Percentiles rank a stretch among this genome's conserved stretches.
Conservation (phyloP, 1,140 invertebrate genomes). For the Drosophila hydei region DNA sequence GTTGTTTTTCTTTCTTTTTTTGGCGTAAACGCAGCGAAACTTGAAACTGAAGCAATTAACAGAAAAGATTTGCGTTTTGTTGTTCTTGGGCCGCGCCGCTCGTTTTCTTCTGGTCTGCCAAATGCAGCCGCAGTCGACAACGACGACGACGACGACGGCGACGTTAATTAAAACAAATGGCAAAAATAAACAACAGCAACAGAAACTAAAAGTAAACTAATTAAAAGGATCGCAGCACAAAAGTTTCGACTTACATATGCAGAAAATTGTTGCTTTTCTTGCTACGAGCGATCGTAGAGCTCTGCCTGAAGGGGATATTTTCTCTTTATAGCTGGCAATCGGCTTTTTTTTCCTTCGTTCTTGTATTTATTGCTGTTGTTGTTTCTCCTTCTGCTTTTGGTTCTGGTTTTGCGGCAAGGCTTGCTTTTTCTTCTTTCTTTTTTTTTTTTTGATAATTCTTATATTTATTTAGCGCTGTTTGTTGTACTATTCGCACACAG, state of each 20-base stretch:
- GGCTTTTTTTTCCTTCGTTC: neutral
- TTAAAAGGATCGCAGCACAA: constrained; percentile 63
- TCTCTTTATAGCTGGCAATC: constrained; percentile 13
- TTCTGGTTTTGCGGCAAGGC: constrained; percentile 21
- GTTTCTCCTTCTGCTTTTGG: constrained; percentile 8
- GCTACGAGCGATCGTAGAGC: constrained; percentile 8
- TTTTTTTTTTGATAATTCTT: constrained; percentile 29
- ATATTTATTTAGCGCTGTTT: constrained; percentile 56
- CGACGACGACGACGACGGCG: constrained; percentile 23
- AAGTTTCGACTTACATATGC: constrained; percentile 74
- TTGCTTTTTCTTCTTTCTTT: constrained; percentile 11
- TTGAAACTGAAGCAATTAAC: constrained; percentile 52
- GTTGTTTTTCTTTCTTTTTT: constrained; percentile 19
- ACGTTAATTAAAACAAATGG: constrained; percentile 74
- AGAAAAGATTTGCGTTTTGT: constrained; percentile 50
- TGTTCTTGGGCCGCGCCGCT: constrained; percentile 30
- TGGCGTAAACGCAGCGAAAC: constrained; percentile 42
- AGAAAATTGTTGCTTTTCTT: constrained; percentile 57
- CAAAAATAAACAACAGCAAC: constrained; percentile 67
- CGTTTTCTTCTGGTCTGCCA: constrained; percentile 37
- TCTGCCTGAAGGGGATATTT: constrained; percentile 8
- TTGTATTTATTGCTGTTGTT: constrained; percentile 19
- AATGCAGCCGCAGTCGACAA: constrained; percentile 29
- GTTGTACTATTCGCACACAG: constrained; percentile 49
- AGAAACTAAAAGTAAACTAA: constrained; percentile 70